Conservation (phyloP, 2,113 vertebrate genomes). For the Thomomys bottae region DNA sequence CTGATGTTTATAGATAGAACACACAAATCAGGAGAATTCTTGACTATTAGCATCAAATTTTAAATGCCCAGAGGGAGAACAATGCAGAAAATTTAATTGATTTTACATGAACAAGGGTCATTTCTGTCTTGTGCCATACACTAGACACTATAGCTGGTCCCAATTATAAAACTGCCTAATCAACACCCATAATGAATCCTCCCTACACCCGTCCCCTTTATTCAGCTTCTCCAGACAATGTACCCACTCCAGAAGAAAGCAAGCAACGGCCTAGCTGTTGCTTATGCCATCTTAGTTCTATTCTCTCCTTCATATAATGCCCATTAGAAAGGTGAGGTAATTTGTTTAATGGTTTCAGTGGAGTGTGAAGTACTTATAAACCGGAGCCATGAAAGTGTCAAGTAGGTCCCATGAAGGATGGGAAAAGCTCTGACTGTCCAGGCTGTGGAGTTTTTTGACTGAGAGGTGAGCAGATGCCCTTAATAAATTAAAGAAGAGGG, state of each 20-base stretch:
- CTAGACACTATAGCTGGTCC: neutral
- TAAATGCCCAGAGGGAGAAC: constrained; percentile 38
- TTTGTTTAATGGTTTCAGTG: constrained; percentile 4
- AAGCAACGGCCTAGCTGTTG: constrained; percentile 18
- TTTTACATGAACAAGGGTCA: constrained; percentile 21
- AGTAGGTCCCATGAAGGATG: neutral
- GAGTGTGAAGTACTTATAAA: constrained; percentile 2
- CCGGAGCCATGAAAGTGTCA: neutral
- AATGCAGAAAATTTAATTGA: constrained; percentile 17
- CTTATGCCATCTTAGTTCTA: constrained; percentile 13
- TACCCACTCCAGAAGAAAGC: constrained; percentile 32
- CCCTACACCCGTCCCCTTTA: constrained; percentile 30
- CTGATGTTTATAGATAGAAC: constrained; percentile 16
- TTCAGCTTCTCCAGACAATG: constrained; percentile 40
- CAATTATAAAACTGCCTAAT: constrained; percentile 69
- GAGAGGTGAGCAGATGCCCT: neutral
- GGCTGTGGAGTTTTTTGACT: neutral
- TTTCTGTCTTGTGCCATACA: constrained; percentile 38
- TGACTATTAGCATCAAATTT: constrained; percentile 16
- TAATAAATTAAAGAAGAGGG: neutral
- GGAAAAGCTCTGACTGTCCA: neutral
- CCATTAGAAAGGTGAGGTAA: neutral
- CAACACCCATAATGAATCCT: constrained; percentile 68
- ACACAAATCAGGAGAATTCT: neutral
- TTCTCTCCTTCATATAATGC: constrained; percentile 11